Evolutionary conservation across 2,113 vertebrate genomes (phyloP).

Genomic region (Felis chaus): DNA sequence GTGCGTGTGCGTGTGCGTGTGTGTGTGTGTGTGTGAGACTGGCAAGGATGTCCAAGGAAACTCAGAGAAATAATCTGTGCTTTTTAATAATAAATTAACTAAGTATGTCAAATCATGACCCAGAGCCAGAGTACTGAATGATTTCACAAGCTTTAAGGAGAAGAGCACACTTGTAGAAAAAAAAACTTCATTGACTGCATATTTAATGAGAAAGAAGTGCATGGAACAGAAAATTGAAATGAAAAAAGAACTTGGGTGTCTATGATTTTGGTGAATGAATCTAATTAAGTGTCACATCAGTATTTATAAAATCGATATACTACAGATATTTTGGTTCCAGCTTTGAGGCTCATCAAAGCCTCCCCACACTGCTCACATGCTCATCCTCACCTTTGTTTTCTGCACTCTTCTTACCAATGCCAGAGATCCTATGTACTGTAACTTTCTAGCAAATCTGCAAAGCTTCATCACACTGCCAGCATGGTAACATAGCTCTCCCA

Average conservation of each 20-base stretch:
- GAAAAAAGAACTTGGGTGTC: not conserved
- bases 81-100: not conserved
- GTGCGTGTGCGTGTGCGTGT: not conserved
- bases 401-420: conserved; percentile 83
- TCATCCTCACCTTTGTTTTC: not conserved
- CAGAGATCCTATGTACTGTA: conserved; percentile 83
- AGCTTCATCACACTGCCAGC: conserved; percentile 88
- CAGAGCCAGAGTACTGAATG: not conserved
- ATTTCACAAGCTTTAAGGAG: not conserved
- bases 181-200: not conserved
- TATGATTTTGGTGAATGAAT: not conserved
- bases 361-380: no score
- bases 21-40: no score
- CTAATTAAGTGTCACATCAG: not conserved
- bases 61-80: not conserved
- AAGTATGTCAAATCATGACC: not conserved
- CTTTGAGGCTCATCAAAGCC: not conserved
- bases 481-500: conserved; percentile 90
- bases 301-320: not conserved
- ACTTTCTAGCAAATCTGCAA: conserved; percentile 90
- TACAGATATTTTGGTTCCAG: not conserved
- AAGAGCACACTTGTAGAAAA: not conserved
- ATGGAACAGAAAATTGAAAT: not conserved
- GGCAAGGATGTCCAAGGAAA: not conserved
- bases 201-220: not conserved